Evolutionary conservation across 2,888 invertebrate genomes (phyloP).

Genomic region (Conchocele bisecta): DNA sequence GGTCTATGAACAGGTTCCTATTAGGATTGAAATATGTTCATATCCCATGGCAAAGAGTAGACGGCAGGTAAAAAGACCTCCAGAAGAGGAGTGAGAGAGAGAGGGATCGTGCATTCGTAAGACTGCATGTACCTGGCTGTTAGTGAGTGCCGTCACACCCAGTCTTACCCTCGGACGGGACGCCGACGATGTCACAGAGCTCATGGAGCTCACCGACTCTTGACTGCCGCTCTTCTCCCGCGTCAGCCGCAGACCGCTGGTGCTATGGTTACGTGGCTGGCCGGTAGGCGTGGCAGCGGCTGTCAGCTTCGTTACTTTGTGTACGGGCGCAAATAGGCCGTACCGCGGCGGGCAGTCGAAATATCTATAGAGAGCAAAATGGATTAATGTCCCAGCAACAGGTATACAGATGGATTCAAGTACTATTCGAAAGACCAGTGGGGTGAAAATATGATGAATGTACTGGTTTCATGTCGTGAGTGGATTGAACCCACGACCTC

Average conservation of each 20-base stretch:
- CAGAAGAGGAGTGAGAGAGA: too few species aligned
- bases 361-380: slow-evolving; percentile 86
- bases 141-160: slow-evolving; percentile 86
- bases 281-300: slow-evolving; percentile 65
- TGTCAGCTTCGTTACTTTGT: slow-evolving; percentile 91
- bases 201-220: slow-evolving; percentile 93
- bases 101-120: slow-evolving; percentile 60
- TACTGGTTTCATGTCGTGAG: too few species aligned
- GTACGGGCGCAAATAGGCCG: slow-evolving; percentile 96
- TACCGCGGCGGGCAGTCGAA: slow-evolving; percentile 95
- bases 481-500: too few species aligned
- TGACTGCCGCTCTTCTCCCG: slow-evolving; percentile 85
- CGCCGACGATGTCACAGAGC: slow-evolving; percentile 84
- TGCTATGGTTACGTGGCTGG: slow-evolving; percentile 65
- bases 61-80: too few species aligned
- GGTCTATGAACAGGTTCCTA: too few species aligned
- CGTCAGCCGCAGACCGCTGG: slow-evolving; percentile 69
- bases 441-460: too few species aligned
- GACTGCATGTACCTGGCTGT: slow-evolving; percentile 79
- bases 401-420: too few species aligned
- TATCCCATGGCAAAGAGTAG: too few species aligned
- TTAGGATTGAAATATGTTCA: too few species aligned
- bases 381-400: background rate
- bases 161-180: slow-evolving; percentile 88
- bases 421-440: too few species aligned